Conservation (phyloP, 1,140 invertebrate species). For the Drosophila pandora region DNA sequence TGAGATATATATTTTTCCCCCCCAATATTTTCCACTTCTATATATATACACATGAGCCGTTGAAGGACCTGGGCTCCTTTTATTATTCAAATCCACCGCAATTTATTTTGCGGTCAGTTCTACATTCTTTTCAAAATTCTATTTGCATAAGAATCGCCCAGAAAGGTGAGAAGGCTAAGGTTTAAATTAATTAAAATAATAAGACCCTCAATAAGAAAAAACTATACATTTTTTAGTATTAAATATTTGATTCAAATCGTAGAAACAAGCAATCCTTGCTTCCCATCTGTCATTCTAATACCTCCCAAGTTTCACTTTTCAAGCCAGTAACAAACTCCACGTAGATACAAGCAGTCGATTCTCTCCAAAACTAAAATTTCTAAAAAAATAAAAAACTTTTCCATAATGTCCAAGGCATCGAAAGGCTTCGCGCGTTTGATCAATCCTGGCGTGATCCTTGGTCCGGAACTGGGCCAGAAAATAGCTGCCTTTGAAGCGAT, state of each 20-base stretch:
- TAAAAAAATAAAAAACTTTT: not conserved
- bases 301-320: too few species aligned
- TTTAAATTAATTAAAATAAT: too few species aligned
- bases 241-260: too few species aligned
- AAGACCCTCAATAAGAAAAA: not conserved
- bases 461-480: conserved; percentile 49
- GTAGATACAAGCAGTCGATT: too few species aligned
- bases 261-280: too few species aligned
- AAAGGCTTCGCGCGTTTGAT: conserved; percentile 42
- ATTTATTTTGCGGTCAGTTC: conserved; percentile 41
- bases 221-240: too few species aligned
- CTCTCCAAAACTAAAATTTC: too few species aligned
- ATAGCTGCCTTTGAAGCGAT: conserved; percentile 44
- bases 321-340: too few species aligned
- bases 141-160: conserved; percentile 68
- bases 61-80: conserved; percentile 35
- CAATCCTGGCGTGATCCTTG: conserved; percentile 48
- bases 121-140: conserved; percentile 27
- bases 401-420: conserved; percentile 25
- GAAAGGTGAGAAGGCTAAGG: not conserved
- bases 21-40: not conserved
- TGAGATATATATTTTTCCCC: conserved; percentile 26
- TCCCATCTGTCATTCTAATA: too few species aligned
- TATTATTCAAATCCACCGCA: conserved; percentile 71
- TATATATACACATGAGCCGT: conserved; percentile 17